A percentile compares a stretch with the other conserved stretches of the same genome.
Evolutionary conservation across 2,888 invertebrate genomes (phyloP).

Genomic region (Rosalia funebris): DNA sequence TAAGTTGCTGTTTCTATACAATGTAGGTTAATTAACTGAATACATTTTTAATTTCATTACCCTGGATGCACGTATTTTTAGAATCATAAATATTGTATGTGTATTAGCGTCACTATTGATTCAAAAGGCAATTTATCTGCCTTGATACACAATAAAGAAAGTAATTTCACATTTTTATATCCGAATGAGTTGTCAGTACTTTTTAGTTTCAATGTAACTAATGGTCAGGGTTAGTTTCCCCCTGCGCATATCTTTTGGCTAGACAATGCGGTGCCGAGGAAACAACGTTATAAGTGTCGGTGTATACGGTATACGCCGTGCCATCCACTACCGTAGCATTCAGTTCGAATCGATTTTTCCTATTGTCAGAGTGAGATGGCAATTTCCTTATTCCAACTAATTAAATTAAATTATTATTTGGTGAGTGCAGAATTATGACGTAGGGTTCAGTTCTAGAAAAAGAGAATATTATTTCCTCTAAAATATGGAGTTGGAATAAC

Average conservation of each 20-base stretch:
- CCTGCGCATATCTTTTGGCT: conserved; percentile 8
- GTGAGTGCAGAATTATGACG: neutral
- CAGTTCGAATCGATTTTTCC: neutral
- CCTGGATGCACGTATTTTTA: too few relatives aligned
- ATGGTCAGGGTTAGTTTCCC: conserved; percentile 3
- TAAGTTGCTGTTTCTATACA: too few relatives aligned
- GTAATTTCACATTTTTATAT: neutral
- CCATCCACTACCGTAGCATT: conserved; percentile 1
- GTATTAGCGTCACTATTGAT: too few relatives aligned
- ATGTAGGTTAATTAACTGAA: too few relatives aligned
- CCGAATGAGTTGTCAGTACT: neutral
- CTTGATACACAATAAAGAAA: neutral
- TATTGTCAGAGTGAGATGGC: neutral
- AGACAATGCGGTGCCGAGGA: conserved; percentile 16
- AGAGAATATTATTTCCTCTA: too few relatives aligned
- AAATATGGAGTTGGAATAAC: too few relatives aligned
- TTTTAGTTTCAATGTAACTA: conserved; percentile 4
- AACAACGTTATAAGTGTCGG: conserved; percentile 5
- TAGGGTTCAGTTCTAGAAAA: neutral
- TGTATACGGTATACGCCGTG: neutral
- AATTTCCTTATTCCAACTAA: neutral
- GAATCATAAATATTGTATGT: too few relatives aligned
- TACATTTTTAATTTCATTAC: too few relatives aligned
- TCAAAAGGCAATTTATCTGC: too few relatives aligned
- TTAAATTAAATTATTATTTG: neutral